These are phyloP conservation scores for Peribatodes rhomboidaria DNA, from an alignment of 2,888 invertebrate species.

Conservation along the genomic window DNA sequence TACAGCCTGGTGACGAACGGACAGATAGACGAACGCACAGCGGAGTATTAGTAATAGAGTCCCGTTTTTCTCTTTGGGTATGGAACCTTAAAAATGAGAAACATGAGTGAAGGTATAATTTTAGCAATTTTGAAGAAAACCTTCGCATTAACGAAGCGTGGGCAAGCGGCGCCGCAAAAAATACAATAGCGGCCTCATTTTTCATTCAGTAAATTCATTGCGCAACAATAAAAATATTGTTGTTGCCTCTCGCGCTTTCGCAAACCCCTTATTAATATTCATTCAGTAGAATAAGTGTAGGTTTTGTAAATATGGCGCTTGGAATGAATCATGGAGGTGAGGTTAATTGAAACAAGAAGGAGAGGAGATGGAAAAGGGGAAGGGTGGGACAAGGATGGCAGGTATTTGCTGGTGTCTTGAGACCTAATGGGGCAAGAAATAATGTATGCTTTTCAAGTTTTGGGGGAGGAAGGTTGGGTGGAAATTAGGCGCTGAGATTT, in stretches of 20 bases:
- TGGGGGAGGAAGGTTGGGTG: neutral
- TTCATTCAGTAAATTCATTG: slow-evolving; percentile 36
- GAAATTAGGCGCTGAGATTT: no score
- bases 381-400: neutral
- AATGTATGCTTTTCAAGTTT: no score
- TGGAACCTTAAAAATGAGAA: no score
- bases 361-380: neutral
- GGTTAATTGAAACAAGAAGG: neutral
- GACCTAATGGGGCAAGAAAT: no score
- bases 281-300: slow-evolving; percentile 39
- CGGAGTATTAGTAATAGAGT: no score
- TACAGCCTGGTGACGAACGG: no score
- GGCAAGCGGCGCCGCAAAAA: slow-evolving; percentile 18
- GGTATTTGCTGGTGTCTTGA: neutral
- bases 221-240: slow-evolving; percentile 41
- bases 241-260: slow-evolving; percentile 37
- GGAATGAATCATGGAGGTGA: slow-evolving; percentile 35
- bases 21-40: no score
- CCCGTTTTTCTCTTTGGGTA: no score
- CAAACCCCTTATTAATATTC: slow-evolving; percentile 44
- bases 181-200: slow-evolving; percentile 23
- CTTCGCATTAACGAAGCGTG: slow-evolving; percentile 12
- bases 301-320: slow-evolving; percentile 35
- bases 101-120: neutral
- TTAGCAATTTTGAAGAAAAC: neutral